Conservation (phyloP, 2,113 vertebrate species). For the Tiliqua scincoides region DNA sequence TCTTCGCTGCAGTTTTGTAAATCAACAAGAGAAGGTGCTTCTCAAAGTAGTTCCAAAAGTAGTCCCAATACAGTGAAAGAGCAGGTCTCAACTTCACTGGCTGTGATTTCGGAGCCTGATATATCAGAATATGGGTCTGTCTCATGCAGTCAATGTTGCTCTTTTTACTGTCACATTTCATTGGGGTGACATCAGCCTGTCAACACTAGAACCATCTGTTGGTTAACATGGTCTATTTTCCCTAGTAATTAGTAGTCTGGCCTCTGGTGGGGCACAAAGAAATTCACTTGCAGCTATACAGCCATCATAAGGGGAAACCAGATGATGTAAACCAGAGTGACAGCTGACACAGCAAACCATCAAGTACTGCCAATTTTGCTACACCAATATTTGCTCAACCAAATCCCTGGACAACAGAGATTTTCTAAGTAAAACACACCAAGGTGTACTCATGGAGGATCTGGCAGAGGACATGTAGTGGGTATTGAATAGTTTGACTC, state of each 20-base stretch:
- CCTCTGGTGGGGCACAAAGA: background rate
- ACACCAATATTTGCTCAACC: background rate
- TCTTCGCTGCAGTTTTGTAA: background rate
- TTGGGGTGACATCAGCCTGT: slow-evolving; percentile 49
- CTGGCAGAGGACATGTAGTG: background rate
- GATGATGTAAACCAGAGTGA: slow-evolving; percentile 46
- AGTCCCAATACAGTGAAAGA: slow-evolving; percentile 9
- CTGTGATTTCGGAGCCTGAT: background rate
- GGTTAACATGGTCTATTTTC: background rate
- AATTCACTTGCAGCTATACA: slow-evolving; percentile 50
- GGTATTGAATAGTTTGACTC: background rate
- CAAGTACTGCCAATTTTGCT: slow-evolving; percentile 20
- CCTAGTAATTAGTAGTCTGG: slow-evolving; percentile 38
- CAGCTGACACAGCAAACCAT: slow-evolving; percentile 49
- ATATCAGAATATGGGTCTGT: slow-evolving; percentile 36
- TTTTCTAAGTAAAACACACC: slow-evolving; percentile 30
- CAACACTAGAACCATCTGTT: slow-evolving; percentile 52
- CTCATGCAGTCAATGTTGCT: slow-evolving; percentile 23
- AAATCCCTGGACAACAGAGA: background rate
- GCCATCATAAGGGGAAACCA: background rate
- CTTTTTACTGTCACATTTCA: slow-evolving; percentile 47
- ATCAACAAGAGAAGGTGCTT: background rate
- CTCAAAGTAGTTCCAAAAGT: background rate
- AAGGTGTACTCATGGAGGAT: background rate
- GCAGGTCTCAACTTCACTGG: slow-evolving; percentile 8